Base-by-base conservation (phyloP, 2,797 vertebrate genomes). In the Arremon aurantiirostris region DNA sequence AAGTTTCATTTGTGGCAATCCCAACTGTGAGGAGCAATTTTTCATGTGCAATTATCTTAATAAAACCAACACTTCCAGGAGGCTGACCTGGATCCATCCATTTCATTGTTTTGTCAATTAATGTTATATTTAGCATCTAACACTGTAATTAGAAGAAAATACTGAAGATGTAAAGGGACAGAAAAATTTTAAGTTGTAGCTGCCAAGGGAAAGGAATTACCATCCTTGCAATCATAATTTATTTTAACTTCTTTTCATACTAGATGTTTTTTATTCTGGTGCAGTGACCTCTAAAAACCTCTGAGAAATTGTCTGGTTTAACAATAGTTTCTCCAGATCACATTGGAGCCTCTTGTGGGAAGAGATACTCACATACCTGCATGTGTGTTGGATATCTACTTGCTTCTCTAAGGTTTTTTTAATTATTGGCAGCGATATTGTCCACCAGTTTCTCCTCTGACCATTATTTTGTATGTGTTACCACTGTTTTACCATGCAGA, bases 61-160 rank as follows among this genome's bases (percentile, higher is more conserved):
- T 81, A 84, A 89, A 89, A 42, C 42, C 28, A 86, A 2, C 30
- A 14, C 11, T 90, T 86, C 19, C 16, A 76, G 83, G 77, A 84
- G 70, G 69, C 50, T 90, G 81, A 86, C 80, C 73, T 79, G 50
- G 16, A 82, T 89, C 42, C 52, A 27, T 17, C 70, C 34, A 12
- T 90, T 93, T 93, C 66, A 84, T 92, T 82, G 66, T 86, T 92
- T 86, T 90, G 35, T 68, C 86, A 75, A 71, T 88, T 93, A 70
- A 46, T 76, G 55, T 47, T 86, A 65, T 72, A 59, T 93, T 90
- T 89, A 92, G 73, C 14, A 32, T 86, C 66, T 84, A 84, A 65
- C 27, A 24, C 27, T 81, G 16, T 35, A 64, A 70, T 81, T 81
- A 59, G 55, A 78, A 81, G 73, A 81, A 90, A 81, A 86, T 46